Base-by-base conservation (phyloP, 1,140 invertebrate species). In the Oryctes rhinoceros region DNA sequence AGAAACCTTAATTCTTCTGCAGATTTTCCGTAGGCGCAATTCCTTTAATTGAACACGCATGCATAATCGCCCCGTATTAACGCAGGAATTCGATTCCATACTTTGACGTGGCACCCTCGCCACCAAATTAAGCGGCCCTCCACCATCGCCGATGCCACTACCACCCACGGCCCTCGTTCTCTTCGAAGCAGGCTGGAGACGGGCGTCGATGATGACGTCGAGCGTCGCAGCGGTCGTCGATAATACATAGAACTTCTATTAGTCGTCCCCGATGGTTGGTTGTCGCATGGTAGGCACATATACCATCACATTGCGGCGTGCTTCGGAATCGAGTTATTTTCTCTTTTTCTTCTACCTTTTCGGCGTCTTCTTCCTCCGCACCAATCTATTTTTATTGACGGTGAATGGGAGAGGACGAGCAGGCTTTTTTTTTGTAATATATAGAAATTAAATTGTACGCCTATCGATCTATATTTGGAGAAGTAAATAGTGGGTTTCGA, bases 11-110 rank as follows among this genome's bases (percentile, higher is more conserved):
- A 30, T 30, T 30, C 5, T 39, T 44, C 5, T 44, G 39, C 39
- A 10, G 9, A 44, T 44, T 44, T 44, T 44, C 5, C 13, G 53
- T 18, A 18, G 53, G 13, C 65, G 13, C 37, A 71, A 71, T 24
- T 71, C 35, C 20, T 71, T 18, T 71, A 71, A 71, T 71, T 71
- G 65, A 71, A 71, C 20, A 35, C 65, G 13, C 11, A 37, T 71
- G 13, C 53, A 71, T 71, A 71, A 71, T 71, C 65, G 65, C 65
- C 3, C 35, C 65, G 65, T 24, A 71, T 71, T 71, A 71, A 24
- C 24, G 24, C 24, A 71, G 24, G 37, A 71, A 71, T 71, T 71
- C 37, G 65, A 71, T 71, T 71, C 15, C 65, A 37, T n/a, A 71
- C 65, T 11, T 71, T 37, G 65, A 71, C 11, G 65, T 37, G 65